Evolutionary conservation across 2,113 vertebrate species (phyloP).

Genomic region (Perca flavescens): DNA sequence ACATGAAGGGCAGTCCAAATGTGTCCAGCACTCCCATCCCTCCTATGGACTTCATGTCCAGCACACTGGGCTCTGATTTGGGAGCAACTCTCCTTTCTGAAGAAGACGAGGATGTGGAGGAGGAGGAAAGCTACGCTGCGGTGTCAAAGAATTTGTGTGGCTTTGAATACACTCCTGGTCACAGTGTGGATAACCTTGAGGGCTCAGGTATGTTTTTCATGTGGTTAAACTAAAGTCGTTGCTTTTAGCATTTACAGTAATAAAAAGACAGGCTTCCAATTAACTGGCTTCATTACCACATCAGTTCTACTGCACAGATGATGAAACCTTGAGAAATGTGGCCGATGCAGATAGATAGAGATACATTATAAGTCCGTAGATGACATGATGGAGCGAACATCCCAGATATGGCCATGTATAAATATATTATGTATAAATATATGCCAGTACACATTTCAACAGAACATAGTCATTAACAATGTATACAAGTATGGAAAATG

Average conservation of each 20-base stretch:
- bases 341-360: neutral
- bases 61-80: slow-evolving; percentile 93
- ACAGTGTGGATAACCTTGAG: slow-evolving; percentile 91
- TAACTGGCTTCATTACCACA: neutral
- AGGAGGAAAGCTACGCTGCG: slow-evolving; percentile 86
- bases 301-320: neutral
- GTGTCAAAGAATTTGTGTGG: slow-evolving; percentile 90
- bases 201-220: slow-evolving; percentile 76
- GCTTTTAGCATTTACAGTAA: slow-evolving; percentile 19
- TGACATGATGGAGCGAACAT: neutral
- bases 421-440: neutral
- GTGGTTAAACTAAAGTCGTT: neutral
- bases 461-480: neutral
- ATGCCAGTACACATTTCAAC: neutral
- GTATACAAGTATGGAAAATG: neutral
- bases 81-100: slow-evolving; percentile 91
- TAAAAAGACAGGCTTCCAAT: neutral
- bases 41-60: slow-evolving; percentile 93
- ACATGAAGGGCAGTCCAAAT: slow-evolving; percentile 93
- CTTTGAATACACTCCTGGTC: slow-evolving; percentile 92
- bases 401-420: neutral
- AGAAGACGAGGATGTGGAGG: slow-evolving; percentile 86
- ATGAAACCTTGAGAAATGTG: neutral
- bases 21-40: slow-evolving; percentile 89
- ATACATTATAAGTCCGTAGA: neutral